phyloP scores from a whole-genome alignment of 1,140 invertebrate genomes.

The Drosophila quadrilineata region DNA sequence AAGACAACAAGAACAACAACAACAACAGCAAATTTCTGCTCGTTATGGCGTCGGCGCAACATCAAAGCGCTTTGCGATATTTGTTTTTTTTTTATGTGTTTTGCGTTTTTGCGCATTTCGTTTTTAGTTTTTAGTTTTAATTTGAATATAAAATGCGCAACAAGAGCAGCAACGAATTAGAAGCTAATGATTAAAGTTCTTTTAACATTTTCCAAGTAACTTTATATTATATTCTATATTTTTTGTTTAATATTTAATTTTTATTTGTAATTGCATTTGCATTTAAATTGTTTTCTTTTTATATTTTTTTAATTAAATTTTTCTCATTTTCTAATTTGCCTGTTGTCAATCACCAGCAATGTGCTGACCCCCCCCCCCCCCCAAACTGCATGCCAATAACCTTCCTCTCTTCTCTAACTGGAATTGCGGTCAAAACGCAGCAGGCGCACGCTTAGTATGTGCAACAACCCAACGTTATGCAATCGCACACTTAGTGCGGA shows the following conservation, averaged over 20 bases:
- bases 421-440: slow-evolving; percentile 48
- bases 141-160: slow-evolving; percentile 66
- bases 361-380: neutral
- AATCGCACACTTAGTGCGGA: slow-evolving; percentile 33
- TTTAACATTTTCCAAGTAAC: slow-evolving; percentile 3
- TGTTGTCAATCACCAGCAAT: slow-evolving; percentile 31
- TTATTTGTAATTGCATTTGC: no score
- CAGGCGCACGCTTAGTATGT: slow-evolving; percentile 15
- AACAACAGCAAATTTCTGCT: slow-evolving; percentile 50
- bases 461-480: slow-evolving; percentile 25
- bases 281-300: neutral
- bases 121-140: slow-evolving; percentile 50
- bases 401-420: neutral
- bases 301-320: slow-evolving; percentile 15
- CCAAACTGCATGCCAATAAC: slow-evolving; percentile 10
- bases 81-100: no score
- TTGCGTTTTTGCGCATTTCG: slow-evolving; percentile 18
- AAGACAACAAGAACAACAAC: slow-evolving; percentile 5
- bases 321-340: no score
- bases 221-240: neutral
- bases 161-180: slow-evolving; percentile 12
- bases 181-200: slow-evolving; percentile 4
- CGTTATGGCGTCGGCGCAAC: slow-evolving; percentile 65
- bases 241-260: neutral
- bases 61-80: slow-evolving; percentile 64